Conservation (phyloP, 2,888 invertebrate genomes). For the Spodoptera exigua region DNA sequence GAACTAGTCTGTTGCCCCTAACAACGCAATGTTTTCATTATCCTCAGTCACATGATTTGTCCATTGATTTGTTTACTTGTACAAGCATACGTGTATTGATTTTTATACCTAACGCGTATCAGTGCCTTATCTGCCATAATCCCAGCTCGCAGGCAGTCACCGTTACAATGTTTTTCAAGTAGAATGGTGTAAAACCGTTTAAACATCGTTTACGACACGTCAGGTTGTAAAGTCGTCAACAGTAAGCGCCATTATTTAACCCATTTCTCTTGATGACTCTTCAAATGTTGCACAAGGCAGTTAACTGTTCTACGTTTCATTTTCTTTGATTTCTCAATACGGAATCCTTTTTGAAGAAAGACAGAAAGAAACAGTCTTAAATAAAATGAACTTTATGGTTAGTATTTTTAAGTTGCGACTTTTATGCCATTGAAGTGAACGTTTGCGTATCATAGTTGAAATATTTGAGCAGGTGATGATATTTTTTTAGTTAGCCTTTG, state of each 20-base stretch:
- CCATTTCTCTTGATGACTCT: slow-evolving; percentile 35
- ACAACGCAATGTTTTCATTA: too few species aligned
- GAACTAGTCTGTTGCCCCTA: too few species aligned
- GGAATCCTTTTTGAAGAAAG: slow-evolving; percentile 4
- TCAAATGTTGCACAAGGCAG: slow-evolving; percentile 24
- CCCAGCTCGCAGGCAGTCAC: slow-evolving; percentile 5
- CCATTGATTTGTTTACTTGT: background rate
- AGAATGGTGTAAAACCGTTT: slow-evolving; percentile 10
- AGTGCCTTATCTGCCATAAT: slow-evolving; percentile 31
- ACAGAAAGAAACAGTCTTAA: too few species aligned
- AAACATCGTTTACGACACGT: slow-evolving; percentile 22
- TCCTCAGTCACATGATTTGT: too few species aligned
- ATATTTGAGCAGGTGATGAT: slow-evolving; percentile 46
- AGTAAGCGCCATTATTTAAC: slow-evolving; percentile 36
- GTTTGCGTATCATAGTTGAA: slow-evolving; percentile 13
- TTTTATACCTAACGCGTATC: slow-evolving; percentile 27
- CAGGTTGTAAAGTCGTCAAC: slow-evolving; percentile 36
- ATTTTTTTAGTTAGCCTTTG: slow-evolving; percentile 27
- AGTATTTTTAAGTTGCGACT: too few species aligned
- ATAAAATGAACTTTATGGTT: too few species aligned
- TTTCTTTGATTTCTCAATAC: slow-evolving; percentile 19
- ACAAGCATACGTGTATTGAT: slow-evolving; percentile 21
- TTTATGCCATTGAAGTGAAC: background rate
- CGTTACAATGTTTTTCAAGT: slow-evolving; percentile 5
- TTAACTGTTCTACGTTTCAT: slow-evolving; percentile 10